These are phyloP conservation scores for Halictus rubicundus DNA, from an alignment of 1,140 invertebrate species.

Conservation along the genomic window DNA sequence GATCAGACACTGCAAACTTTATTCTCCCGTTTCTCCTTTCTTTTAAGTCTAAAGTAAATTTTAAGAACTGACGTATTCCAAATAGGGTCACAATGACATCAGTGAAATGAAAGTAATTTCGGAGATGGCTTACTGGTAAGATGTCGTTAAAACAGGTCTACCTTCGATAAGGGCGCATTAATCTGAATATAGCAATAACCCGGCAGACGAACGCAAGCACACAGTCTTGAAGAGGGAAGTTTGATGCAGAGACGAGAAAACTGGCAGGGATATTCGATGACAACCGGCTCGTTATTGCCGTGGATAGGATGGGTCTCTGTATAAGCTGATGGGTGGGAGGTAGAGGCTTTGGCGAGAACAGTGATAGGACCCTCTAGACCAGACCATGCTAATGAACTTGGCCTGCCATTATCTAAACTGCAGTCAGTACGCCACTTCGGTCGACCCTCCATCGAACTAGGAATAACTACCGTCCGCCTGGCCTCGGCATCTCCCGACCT, in stretches of 20 bases:
- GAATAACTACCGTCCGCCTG: slow-evolving; percentile 65
- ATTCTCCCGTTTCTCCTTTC: too few relatives aligned
- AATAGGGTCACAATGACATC: too few relatives aligned
- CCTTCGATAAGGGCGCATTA: too few relatives aligned
- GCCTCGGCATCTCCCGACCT: slow-evolving; percentile 4
- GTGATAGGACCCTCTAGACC: slow-evolving; percentile 61
- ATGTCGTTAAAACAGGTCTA: too few relatives aligned
- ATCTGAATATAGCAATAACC: too few relatives aligned
- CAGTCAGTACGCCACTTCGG: slow-evolving; percentile 68
- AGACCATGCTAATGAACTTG: slow-evolving; percentile 74
- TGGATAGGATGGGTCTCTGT: slow-evolving; percentile 24
- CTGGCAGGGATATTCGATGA: slow-evolving; percentile 20
- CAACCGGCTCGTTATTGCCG: slow-evolving; percentile 45
- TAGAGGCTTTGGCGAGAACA: slow-evolving; percentile 45
- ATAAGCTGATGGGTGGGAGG: slow-evolving; percentile 24
- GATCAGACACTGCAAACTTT: too few relatives aligned
- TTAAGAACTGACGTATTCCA: too few relatives aligned
- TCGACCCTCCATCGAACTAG: slow-evolving; percentile 63
- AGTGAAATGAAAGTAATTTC: too few relatives aligned
- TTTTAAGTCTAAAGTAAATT: too few relatives aligned
- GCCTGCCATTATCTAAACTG: slow-evolving; percentile 74
- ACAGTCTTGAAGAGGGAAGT: not conserved
- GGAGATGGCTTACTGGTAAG: too few relatives aligned
- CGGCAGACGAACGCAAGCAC: not conserved
- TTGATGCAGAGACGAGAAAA: not conserved